These are phyloP conservation scores for Patella ulyssiponensis DNA, from an alignment of 2,888 invertebrate species.

Conservation along the genomic window DNA sequence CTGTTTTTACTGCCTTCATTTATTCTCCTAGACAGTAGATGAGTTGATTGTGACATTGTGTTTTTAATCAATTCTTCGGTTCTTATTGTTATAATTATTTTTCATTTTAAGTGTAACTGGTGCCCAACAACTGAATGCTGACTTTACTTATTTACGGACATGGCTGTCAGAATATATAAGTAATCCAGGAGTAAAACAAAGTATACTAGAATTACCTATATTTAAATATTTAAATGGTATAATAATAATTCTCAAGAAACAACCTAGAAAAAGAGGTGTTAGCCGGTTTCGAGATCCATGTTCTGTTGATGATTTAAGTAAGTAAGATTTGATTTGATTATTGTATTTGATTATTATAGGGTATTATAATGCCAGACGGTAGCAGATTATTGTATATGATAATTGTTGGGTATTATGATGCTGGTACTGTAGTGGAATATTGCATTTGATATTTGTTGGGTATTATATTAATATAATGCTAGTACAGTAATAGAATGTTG, in stretches of 20 bases:
- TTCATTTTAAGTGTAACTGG: conserved; percentile 62
- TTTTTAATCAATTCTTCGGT: too few species aligned
- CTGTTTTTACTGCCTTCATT: too few species aligned
- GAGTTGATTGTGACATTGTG: too few species aligned
- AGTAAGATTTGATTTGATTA: conserved; percentile 24
- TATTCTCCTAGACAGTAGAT: too few species aligned
- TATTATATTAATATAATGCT: not conserved
- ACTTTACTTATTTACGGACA: conserved; percentile 57
- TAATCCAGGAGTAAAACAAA: conserved; percentile 58
- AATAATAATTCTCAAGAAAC: conserved; percentile 62
- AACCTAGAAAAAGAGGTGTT: conserved; percentile 53
- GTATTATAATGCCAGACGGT: too few species aligned
- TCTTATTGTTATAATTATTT: not conserved
- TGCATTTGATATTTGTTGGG: too few species aligned
- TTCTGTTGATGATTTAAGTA: conserved; percentile 54
- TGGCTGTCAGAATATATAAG: conserved; percentile 57
- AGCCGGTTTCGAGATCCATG: conserved; percentile 47
- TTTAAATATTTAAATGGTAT: conserved; percentile 64
- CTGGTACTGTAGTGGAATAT: too few species aligned
- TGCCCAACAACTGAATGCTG: conserved; percentile 67
- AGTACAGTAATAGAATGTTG: too few species aligned
- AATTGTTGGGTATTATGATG: too few species aligned
- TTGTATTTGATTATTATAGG: not conserved
- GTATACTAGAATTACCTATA: conserved; percentile 61
- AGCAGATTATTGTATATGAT: too few species aligned